These are phyloP conservation scores for Neotoma lepida DNA, from an alignment of 2,113 vertebrate species.

Conservation along the genomic window DNA sequence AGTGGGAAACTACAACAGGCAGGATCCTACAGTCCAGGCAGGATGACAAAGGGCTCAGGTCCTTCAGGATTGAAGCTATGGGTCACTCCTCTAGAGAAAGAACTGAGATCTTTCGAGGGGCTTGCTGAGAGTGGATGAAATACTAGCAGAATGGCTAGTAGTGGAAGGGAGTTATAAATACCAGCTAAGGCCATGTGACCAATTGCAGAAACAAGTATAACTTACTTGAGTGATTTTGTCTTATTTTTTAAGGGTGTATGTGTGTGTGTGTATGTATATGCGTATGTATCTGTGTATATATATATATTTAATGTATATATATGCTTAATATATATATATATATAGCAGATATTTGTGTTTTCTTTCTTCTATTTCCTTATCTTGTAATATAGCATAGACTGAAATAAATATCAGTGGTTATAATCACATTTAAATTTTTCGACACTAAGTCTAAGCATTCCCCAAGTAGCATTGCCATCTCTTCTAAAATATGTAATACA, in stretches of 20 bases:
- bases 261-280: neutral
- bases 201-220: neutral
- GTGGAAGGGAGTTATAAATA: neutral
- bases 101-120: neutral
- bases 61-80: neutral
- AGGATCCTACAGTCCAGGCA: neutral
- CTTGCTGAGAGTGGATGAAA: neutral
- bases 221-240: neutral
- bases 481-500: neutral
- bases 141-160: neutral
- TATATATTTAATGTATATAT: too few species aligned
- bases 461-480: neutral
- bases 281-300: too few species aligned
- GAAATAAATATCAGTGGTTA: neutral
- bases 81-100: neutral
- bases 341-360: neutral
- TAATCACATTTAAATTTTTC: neutral
- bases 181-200: neutral
- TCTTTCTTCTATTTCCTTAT: neutral
- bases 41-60: neutral
- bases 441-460: neutral
- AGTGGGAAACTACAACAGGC: neutral
- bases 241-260: neutral
- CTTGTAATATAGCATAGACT: neutral
- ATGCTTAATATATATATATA: too few species aligned